These are phyloP conservation scores for Geotrupes spiniger DNA, from an alignment of 2,888 invertebrate genomes.

Conservation along the genomic window DNA sequence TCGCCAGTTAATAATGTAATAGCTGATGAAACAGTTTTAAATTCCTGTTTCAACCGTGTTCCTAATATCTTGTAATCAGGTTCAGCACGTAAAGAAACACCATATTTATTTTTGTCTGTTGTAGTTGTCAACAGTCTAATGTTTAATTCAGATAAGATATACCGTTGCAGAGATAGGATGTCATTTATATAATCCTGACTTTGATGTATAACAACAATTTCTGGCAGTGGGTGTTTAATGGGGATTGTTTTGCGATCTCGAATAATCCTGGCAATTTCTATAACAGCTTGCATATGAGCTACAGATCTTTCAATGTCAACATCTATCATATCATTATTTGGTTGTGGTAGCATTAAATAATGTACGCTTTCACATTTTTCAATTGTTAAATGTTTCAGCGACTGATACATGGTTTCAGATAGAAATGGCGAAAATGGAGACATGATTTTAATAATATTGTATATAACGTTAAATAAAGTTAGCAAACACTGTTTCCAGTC, in stretches of 20 bases:
- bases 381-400: slow-evolving; percentile 66
- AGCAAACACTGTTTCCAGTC: slow-evolving; percentile 84
- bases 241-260: slow-evolving; percentile 93
- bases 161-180: slow-evolving; percentile 73
- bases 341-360: slow-evolving; percentile 83
- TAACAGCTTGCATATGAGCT: slow-evolving; percentile 88
- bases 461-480: slow-evolving; percentile 84
- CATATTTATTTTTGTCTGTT: slow-evolving; percentile 88
- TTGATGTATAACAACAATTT: slow-evolving; percentile 92
- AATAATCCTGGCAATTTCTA: slow-evolving; percentile 90
- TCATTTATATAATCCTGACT: slow-evolving; percentile 75
- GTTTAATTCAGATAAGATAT: slow-evolving; percentile 91
- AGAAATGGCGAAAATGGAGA: slow-evolving; percentile 97
- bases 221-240: slow-evolving; percentile 93
- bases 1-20: slow-evolving; percentile 76
- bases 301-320: slow-evolving; percentile 86
- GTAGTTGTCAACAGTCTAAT: slow-evolving; percentile 81
- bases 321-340: slow-evolving; percentile 71
- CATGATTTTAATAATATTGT: slow-evolving; percentile 88
- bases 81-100: slow-evolving; percentile 86
- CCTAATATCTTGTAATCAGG: slow-evolving; percentile 94
- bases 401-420: slow-evolving; percentile 92
- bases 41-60: slow-evolving; percentile 81
- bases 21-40: slow-evolving; percentile 80
- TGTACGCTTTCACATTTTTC: slow-evolving; percentile 76